phyloP scores from a whole-genome alignment of 2,797 vertebrate genomes.

The Todus mexicanus region DNA sequence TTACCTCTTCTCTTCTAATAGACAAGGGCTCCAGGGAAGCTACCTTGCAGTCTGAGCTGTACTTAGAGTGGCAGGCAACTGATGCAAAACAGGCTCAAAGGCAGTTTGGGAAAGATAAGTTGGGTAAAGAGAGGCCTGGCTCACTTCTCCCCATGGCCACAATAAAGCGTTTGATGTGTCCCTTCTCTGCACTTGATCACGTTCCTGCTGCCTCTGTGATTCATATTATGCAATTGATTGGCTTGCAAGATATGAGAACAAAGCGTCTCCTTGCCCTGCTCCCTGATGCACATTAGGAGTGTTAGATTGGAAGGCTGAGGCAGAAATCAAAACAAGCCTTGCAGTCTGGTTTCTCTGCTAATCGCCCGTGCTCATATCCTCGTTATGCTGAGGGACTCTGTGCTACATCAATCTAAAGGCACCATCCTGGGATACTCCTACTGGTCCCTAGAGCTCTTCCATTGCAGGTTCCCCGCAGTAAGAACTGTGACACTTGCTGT shows the following conservation, averaged over 20 bases:
- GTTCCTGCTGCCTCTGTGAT: slow-evolving; percentile 36
- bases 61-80: neutral
- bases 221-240: slow-evolving; percentile 41
- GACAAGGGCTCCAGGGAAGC: neutral
- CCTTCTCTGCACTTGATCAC: slow-evolving; percentile 23
- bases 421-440: neutral
- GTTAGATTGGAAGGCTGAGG: neutral
- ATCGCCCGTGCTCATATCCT: neutral
- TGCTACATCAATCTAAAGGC: neutral
- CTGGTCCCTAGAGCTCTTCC: neutral
- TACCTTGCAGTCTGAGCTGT: neutral
- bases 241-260: slow-evolving; percentile 43
- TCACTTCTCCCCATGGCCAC: neutral
- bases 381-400: neutral
- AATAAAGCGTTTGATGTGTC: slow-evolving; percentile 28
- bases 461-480: neutral
- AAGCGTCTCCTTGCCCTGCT: slow-evolving; percentile 16
- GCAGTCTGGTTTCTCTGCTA: neutral
- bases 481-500: neutral
- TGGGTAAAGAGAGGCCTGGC: neutral
- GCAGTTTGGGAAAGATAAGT: neutral
- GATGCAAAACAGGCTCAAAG: slow-evolving; percentile 25
- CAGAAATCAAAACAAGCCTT: slow-evolving; percentile 31
- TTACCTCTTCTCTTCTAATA: neutral
- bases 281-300: neutral